These are phyloP conservation scores for Hirtodrosophila confusa DNA, from an alignment of 2,888 invertebrate species.

Conservation along the genomic window DNA sequence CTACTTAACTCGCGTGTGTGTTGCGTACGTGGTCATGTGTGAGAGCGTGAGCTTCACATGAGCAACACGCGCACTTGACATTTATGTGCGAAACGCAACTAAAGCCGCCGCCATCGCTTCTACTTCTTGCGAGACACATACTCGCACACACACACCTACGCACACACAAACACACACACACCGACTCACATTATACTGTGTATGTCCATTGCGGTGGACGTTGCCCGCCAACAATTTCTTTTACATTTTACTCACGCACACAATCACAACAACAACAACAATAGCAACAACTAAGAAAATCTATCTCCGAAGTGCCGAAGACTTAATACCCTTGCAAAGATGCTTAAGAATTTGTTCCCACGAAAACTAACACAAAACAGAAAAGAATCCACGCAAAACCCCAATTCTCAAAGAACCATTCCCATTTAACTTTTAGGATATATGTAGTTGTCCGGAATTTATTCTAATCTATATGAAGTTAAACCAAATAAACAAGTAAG, in stretches of 20 bases:
- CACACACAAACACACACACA: slow-evolving; percentile 3
- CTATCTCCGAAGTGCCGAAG: neutral
- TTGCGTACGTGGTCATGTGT: slow-evolving; percentile 55
- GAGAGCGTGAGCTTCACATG: slow-evolving; percentile 53
- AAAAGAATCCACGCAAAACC: too few species aligned
- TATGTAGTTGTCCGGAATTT: too few species aligned
- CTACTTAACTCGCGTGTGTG: slow-evolving; percentile 53
- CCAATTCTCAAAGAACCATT: too few species aligned
- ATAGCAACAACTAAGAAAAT: neutral
- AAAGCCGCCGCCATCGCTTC: slow-evolving; percentile 28
- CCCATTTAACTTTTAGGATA: too few species aligned
- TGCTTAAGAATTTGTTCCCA: too few species aligned
- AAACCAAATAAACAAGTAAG: too few species aligned
- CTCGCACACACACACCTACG: slow-evolving; percentile 1
- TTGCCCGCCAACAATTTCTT: slow-evolving; percentile 37
- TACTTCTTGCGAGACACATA: slow-evolving; percentile 5
- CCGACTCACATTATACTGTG: neutral
- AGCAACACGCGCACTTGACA: slow-evolving; percentile 74
- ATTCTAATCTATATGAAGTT: too few species aligned
- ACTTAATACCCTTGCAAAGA: slow-evolving; percentile 11
- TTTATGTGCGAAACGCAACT: slow-evolving; percentile 71
- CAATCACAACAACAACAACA: slow-evolving; percentile 30
- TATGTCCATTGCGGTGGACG: slow-evolving; percentile 23
- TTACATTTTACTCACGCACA: slow-evolving; percentile 65
- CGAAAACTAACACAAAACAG: too few species aligned